Base-by-base conservation (phyloP, 2,797 vertebrate genomes). In the Morus bassanus region DNA sequence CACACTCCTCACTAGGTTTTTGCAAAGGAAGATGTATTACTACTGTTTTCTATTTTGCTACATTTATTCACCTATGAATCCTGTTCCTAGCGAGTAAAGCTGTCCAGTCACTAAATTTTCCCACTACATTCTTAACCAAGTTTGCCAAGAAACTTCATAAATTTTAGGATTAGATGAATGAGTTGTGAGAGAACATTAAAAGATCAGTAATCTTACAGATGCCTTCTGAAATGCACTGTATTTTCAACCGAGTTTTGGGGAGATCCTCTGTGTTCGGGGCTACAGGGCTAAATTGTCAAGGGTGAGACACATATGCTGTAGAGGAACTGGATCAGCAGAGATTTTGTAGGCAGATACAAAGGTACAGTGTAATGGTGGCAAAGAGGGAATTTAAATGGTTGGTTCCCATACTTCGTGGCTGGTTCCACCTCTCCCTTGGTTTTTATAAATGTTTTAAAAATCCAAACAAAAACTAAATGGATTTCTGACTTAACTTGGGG, bases 401-500 rank as follows among this genome's bases (percentile, higher is more conserved):
- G n/a, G 25, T 96, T 93, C 39, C 81, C 27, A 53, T 61, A 68
- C 33, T 91, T 79, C 31, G 67, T 93, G 76, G 30, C 61, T 91
- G 48, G 35, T 96, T 88, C 68, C 59, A 91, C 19, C 57, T 83
- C 51, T 88, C 57, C 41, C 63, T 95, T 72, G 41, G 19, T 87
- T 96, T 97, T 91, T 74, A 75, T 87, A 89, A 95, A 91, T 43
- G 31, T 78, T 92, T 91, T 41, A 89, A 92, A 48, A 95, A 67
- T 25, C 15, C 0, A 35, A 25, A 31, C 22, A 45, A 57, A 69
- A 68, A 5, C 7, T 43, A 35, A 75, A 69, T 14, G 21, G 8
- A 41, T 93, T 16, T 72, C 22, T 76, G 8, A 31, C 10, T 53
- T 90, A 50, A 79, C 68, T 63, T 11, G 5, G 13, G 39, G 24